Percentiles rank a stretch among this genome's conserved stretches.
These are phyloP conservation scores for Yponomeuta cagnagella DNA, from an alignment of 2,888 invertebrate species.

Conservation along the genomic window DNA sequence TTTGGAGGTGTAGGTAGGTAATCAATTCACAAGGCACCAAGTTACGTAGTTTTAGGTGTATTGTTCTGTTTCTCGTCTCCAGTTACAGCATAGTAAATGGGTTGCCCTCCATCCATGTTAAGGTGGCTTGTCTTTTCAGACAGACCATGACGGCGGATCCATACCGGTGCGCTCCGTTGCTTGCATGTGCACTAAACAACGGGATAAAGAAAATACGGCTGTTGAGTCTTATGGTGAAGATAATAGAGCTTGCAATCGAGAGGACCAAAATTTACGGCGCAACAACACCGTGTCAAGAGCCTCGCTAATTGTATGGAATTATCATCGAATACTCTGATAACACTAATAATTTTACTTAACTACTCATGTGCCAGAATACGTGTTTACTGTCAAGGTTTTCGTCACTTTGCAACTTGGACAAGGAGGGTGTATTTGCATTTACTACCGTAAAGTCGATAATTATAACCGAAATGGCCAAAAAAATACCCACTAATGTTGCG, in stretches of 20 bases:
- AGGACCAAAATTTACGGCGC: background rate
- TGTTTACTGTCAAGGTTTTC: background rate
- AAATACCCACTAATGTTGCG: no score
- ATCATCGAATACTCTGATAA: constrained; percentile 1
- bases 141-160: constrained; percentile 46
- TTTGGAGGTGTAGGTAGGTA: no score
- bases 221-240: background rate
- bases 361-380: background rate
- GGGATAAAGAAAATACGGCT: constrained; percentile 6
- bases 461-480: no score
- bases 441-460: background rate
- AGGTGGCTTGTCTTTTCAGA: constrained; percentile 6
- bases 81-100: background rate
- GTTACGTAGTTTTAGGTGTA: background rate
- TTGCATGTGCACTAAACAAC: constrained; percentile 36
- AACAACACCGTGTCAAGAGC: constrained; percentile 8
- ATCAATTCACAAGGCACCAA: no score
- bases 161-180: constrained; percentile 49
- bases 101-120: constrained; percentile 3
- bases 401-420: background rate
- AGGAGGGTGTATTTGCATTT: background rate
- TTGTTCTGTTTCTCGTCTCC: background rate
- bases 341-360: background rate
- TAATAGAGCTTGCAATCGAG: background rate
- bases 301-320: constrained; percentile 13